Evolutionary conservation across 2,888 invertebrate species (phyloP).

Genomic region (Sarcophaga rosellei): DNA sequence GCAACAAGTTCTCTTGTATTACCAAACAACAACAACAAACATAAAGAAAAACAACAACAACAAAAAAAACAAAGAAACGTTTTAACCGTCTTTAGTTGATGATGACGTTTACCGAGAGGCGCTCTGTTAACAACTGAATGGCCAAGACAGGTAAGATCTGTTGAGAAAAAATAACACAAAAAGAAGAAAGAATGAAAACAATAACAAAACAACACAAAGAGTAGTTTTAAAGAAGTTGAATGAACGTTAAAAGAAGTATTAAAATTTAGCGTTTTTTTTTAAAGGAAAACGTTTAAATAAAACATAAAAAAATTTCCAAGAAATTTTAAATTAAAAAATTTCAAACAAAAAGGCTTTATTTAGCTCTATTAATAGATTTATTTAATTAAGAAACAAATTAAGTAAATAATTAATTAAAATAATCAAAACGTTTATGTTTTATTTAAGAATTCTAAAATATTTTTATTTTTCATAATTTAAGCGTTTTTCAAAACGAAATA

Average conservation of each 20-base stretch:
- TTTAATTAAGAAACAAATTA: not conserved
- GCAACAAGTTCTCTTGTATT: not conserved
- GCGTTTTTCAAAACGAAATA: not conserved
- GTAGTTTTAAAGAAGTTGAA: slow-evolving; percentile 65
- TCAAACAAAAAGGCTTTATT: too few species aligned
- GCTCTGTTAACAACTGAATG: slow-evolving; percentile 58
- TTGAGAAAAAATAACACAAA: slow-evolving; percentile 26
- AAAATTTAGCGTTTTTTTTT: slow-evolving; percentile 12
- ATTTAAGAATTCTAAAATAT: not conserved
- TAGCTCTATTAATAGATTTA: too few species aligned
- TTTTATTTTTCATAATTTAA: not conserved
- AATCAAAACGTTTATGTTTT: not conserved
- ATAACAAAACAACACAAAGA: slow-evolving; percentile 23
- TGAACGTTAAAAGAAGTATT: slow-evolving; percentile 52
- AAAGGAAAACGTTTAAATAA: too few species aligned
- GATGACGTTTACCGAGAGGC: slow-evolving; percentile 53
- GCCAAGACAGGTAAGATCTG: slow-evolving; percentile 49
- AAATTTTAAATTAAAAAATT: too few species aligned
- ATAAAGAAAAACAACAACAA: not conserved
- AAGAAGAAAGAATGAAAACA: slow-evolving; percentile 1
- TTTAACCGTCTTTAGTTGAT: slow-evolving; percentile 3
- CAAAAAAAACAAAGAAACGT: not conserved
- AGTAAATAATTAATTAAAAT: not conserved
- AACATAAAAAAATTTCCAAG: too few species aligned
- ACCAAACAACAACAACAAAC: not conserved